A percentile compares a stretch with the other conserved stretches of the same genome.
These are phyloP conservation scores for Palythoa heliodiscus DNA, from an alignment of 92 coral and sea anemone genomes.

Conservation along the genomic window DNA sequence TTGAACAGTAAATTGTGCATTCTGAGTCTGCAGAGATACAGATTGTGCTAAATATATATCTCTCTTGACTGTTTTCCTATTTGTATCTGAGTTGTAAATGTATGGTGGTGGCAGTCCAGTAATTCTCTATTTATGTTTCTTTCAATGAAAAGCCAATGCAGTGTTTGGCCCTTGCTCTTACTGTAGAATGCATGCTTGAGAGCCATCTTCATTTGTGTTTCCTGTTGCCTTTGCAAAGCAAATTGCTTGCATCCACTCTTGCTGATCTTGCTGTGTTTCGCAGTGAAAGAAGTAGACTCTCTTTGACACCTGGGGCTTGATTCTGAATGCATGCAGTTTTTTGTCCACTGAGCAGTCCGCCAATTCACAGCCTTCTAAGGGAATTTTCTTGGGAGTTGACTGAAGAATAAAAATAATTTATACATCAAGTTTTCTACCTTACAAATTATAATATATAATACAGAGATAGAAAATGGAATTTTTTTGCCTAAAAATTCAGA, in stretches of 20 bases:
- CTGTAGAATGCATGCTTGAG: slow-evolving; percentile 90
- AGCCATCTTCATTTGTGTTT: slow-evolving; percentile 73
- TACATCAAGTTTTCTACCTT: not conserved
- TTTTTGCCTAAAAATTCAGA: too few species aligned
- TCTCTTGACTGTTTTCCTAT: too few species aligned
- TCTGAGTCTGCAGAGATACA: too few species aligned
- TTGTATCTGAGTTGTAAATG: too few species aligned
- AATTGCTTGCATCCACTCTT: slow-evolving; percentile 98
- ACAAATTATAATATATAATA: not conserved
- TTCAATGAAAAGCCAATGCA: not conserved
- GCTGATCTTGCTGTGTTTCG: slow-evolving; percentile 87
- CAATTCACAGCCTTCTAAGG: slow-evolving; percentile 91
- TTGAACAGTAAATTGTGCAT: too few species aligned
- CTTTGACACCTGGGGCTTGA: slow-evolving; percentile 82
- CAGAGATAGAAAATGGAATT: too few species aligned
- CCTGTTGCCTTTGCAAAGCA: slow-evolving; percentile 96
- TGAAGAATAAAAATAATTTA: slow-evolving; percentile 24
- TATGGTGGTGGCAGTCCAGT: too few species aligned
- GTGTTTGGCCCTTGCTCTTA: slow-evolving; percentile 12
- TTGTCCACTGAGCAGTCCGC: slow-evolving; percentile 84
- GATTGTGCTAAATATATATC: too few species aligned
- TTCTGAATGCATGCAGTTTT: slow-evolving; percentile 82
- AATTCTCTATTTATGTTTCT: too few species aligned
- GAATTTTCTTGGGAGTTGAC: slow-evolving; percentile 76
- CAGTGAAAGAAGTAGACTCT: slow-evolving; percentile 81